Base-by-base conservation (phyloP, 2,113 vertebrate genomes). In the Epinephelus cyanopodus region DNA sequence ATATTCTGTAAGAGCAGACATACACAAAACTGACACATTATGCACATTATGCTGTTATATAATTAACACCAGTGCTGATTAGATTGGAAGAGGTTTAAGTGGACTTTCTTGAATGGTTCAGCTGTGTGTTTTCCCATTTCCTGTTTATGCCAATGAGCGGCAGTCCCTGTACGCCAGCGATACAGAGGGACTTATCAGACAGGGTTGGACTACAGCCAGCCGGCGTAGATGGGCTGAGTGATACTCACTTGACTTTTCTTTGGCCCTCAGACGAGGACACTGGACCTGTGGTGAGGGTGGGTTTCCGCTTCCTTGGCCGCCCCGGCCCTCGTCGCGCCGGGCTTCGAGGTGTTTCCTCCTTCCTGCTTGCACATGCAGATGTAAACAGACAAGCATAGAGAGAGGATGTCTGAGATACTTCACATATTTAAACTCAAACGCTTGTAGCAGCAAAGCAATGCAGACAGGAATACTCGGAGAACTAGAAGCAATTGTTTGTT, bases 301-400 rank as follows among this genome's bases (percentile, higher is more conserved):
- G 96, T 75, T 97, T 99, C 78, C 97, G 94, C 83, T 99, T 99
- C 91, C 98, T 94, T 0, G 98, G 98, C 83, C 98, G 94, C 3
- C 98, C 98, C 0, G 98, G 98, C 5, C 98, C 98, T 0, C 98
- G 94, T 7, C 98, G 95, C 0, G 97, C 98, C 0, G 98, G 98
- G 89, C 98, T 99, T 45, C 98, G 95, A 0, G 97, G 97, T 80
- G 95, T 97, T 93, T 99, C 98, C 0, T 99, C 98, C 77, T 97
- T 97, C 94, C 98, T 99, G 88, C 68, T 81, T 52, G 84, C 83
- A 90, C 64, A 67, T 21, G 19, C 70, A 83, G 58, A 85, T 81
- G 67, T 73, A 70, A 87, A 87, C 75, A 82, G 54, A 86, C 39
- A 77, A 42, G 45, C 39, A 77, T 37, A 33, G 10, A 37, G 5